Base-by-base conservation (phyloP, 1,140 invertebrate genomes). In the Drosophila mayri region DNA sequence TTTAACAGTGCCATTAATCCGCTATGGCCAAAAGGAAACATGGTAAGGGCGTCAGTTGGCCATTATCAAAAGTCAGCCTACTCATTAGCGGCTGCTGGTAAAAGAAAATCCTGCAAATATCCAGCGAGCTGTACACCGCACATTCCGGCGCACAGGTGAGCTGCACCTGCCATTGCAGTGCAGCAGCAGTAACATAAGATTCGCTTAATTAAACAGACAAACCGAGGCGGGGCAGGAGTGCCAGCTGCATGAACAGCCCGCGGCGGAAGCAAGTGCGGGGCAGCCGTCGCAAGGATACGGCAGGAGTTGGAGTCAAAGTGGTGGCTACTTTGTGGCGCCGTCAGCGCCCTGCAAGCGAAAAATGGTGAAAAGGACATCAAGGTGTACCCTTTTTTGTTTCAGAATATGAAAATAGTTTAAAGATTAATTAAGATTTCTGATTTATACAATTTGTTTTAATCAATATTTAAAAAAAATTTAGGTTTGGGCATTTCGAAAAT, bases 171-270 rank as follows among this genome's bases (percentile, higher is more conserved):
- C 76, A 54, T 32, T 30, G 28, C 58, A 40, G 59, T 74, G 54
- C 76, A 63, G 38, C 52, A 64, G 38, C 46, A 18, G 59, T 68
- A 60, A 49, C 62, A 63, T 59, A 75, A 75, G 60, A 61, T 74
- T 63, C 71, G 71, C 70, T 58, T 73, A 55, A 79, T 76, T 83
- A 65, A 83, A 61, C 76, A 64, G 72, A 57, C 61, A 65, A 65
- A 49, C 38, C 70, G 30, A 30, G 52, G 8, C 28, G 28, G 66
- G 47, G 61, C 73, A 57, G 43, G 35, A 47, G 52, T 44, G 52
- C 37, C 78, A 64, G 64, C 54, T 59, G 78, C 64, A 67, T 59
- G 40, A 25, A 78, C 66, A 59, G 62, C 62, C 57, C 38, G 46
- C 46, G 64, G 81, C 81, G 81, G 81, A 83, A 79, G 60, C 32